Evolutionary conservation across 2,888 invertebrate genomes (phyloP), one percentile per base, ranked within the genome.

Genomic region (Monoplex corrugatus): DNA sequence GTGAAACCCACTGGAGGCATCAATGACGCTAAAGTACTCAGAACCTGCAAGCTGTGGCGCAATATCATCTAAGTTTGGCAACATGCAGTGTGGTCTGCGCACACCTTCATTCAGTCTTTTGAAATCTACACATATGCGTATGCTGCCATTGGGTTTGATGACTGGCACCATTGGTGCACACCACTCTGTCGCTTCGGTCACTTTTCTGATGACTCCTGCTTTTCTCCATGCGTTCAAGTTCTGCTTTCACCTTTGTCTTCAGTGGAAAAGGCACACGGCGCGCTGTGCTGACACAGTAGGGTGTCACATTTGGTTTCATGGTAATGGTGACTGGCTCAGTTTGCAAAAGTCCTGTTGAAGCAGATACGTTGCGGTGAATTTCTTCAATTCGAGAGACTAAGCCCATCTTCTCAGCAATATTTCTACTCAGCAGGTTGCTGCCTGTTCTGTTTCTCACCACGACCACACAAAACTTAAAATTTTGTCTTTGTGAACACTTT

Each of bases 361-460:
- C 43, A 28, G 44, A 82, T 0, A 82, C 44, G 19, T 82, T 44
- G 6, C 40, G n/a, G n/a, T n/a, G 3, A 23, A 23, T 78, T 44
- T 82, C 82, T n/a, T 82, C 82, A 5, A 82, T 10, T 28, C 82
- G 43, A 3, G 23, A n/a, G 16, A 82, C n/a, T 1, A 82, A 16
- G 6, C 43, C 44, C 82, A 82, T 82, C 44, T 82, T 82, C 82
- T 19, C 44, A 19, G 82, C 82, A 10, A n/a, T 44, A n/a, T 2
- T 82, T 82, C 82, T 43, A 44, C 82, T 82, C 5, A 82, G 82
- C 1, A 82, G 44, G n/a, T 44, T 82, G n/a, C 44, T 82, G 5
- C 23, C 23, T 44, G n/a, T 5, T 28, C 2, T 82, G 6, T 19
- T 16, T 6, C 23, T 50, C 6, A 38, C 82, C 2, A 82, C 82